Conservation (phyloP, 2,113 vertebrate genomes). For the Odobenus rosmarus region DNA sequence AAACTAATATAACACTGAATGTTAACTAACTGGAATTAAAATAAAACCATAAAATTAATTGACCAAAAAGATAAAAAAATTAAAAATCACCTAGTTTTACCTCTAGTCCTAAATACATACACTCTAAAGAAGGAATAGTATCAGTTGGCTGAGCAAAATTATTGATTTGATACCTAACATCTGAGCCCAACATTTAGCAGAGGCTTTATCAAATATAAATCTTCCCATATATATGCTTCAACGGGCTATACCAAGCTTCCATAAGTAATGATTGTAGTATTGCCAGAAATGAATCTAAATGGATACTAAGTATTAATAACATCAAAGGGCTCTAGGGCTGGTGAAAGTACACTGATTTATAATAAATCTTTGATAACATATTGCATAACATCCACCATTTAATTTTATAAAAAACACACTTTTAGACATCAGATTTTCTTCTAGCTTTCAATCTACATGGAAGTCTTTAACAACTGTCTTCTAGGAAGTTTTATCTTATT, state of each 20-base stretch:
- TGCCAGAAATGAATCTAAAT: slow-evolving; percentile 15
- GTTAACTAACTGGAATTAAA: neutral
- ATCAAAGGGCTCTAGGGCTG: neutral
- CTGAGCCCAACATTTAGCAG: neutral
- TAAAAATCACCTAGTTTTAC: neutral
- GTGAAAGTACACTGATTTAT: neutral
- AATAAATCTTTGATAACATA: neutral
- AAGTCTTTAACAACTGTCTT: slow-evolving; percentile 40
- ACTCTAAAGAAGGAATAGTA: neutral
- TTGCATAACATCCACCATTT: neutral
- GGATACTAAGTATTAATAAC: neutral
- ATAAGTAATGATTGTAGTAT: neutral
- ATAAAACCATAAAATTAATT: neutral
- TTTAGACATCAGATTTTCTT: slow-evolving; percentile 6
- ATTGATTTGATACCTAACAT: neutral
- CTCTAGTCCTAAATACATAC: neutral
- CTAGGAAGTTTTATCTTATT: slow-evolving; percentile 35
- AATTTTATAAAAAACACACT: neutral
- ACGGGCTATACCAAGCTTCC: neutral
- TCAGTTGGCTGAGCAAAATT: neutral
- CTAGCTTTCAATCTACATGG: neutral
- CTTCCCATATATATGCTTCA: neutral
- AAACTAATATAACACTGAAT: neutral
- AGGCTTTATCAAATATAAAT: neutral
- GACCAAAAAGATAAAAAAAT: neutral